Conservation (phyloP, 2,113 vertebrate species). For the Circaetus cinerascens region DNA sequence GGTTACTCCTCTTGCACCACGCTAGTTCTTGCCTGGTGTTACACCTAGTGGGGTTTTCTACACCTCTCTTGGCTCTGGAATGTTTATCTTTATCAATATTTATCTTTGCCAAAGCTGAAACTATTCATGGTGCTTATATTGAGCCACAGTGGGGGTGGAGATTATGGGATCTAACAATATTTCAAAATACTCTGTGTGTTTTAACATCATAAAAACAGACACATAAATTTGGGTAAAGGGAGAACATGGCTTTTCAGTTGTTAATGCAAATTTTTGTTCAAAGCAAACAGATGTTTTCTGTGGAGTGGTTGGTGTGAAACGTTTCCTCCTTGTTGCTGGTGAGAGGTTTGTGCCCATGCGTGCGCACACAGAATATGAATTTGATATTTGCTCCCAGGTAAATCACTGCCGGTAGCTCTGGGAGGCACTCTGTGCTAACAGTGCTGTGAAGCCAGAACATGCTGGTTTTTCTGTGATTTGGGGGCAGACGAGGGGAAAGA, state of each 20-base stretch:
- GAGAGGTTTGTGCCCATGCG: background rate
- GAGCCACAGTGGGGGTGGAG: accelerated
- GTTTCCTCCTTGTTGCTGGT: background rate
- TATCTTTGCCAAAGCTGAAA: background rate
- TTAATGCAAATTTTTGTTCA: background rate
- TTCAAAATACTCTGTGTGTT: background rate
- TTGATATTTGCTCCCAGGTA: background rate
- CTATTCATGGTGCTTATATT: background rate
- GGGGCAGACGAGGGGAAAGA: background rate
- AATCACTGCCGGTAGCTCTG: background rate
- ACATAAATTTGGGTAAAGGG: background rate
- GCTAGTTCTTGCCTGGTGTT: background rate
- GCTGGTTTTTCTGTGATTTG: background rate
- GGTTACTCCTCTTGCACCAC: background rate
- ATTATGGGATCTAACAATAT: background rate
- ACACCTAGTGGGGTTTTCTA: background rate
- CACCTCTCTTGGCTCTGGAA: background rate
- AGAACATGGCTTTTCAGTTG: background rate
- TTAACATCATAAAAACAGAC: background rate
- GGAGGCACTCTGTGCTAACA: background rate
- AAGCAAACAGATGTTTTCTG: background rate
- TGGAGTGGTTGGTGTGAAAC: background rate
- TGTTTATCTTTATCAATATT: background rate
- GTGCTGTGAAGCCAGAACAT: background rate
- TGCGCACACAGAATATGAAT: accelerated